Conservation (phyloP, 2,888 invertebrate genomes). For the Machimus rusticus region DNA sequence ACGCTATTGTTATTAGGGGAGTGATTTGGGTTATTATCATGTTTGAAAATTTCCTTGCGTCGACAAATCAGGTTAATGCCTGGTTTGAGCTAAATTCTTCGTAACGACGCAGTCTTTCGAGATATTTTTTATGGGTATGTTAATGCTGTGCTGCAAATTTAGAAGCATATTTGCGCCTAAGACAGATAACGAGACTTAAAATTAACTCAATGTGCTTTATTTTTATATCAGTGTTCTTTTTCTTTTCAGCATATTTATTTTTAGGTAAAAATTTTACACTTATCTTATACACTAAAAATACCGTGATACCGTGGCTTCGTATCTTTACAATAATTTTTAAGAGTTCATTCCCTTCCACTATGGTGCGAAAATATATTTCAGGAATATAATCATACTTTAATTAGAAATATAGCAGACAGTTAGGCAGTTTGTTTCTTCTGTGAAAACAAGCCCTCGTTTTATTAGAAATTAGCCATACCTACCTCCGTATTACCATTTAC, state of each 20-base stretch:
- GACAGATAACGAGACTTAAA: background rate
- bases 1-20: background rate
- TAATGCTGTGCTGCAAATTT: background rate
- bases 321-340: background rate
- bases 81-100: background rate
- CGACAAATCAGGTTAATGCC: background rate
- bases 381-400: no score
- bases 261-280: background rate
- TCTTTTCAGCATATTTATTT: background rate
- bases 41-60: background rate
- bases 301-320: background rate
- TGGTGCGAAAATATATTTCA: no score
- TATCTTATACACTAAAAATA: background rate
- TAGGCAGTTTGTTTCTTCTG: no score
- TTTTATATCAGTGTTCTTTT: background rate
- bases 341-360: no score
- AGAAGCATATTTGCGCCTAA: background rate
- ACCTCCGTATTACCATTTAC: no score
- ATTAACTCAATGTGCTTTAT: background rate
- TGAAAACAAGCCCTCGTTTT: no score
- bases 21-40: background rate
- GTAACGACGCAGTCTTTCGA: background rate
- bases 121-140: background rate
- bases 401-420: no score
- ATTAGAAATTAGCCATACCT: no score